phyloP scores from a whole-genome alignment of 2,888 invertebrate species.

The Tipula confusa region DNA sequence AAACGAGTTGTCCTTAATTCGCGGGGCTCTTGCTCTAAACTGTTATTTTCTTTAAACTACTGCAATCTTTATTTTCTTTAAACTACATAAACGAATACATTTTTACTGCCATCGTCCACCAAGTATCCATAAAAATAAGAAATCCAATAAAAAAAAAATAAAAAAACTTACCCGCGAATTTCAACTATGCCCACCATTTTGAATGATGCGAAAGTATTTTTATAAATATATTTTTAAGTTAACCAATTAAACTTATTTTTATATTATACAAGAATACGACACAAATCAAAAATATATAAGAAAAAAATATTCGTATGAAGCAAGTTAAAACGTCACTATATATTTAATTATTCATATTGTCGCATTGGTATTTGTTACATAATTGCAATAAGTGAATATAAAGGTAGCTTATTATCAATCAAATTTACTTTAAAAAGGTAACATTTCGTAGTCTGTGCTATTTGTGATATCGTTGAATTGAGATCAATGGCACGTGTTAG shows the following conservation, averaged over 20 bases:
- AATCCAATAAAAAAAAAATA: not conserved
- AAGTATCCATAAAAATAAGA: not conserved
- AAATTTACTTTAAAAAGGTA: not conserved
- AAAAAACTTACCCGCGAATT: not conserved
- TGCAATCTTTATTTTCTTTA: too few relatives aligned
- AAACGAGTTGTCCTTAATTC: too few relatives aligned
- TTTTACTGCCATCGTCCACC: not conserved
- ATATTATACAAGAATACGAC: not conserved
- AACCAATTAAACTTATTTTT: not conserved
- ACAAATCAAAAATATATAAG: not conserved
- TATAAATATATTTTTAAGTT: not conserved
- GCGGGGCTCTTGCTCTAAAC: too few relatives aligned
- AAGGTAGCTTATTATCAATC: not conserved
- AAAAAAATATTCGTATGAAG: not conserved
- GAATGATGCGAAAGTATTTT: not conserved
- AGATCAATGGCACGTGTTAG: not conserved
- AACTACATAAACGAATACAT: not conserved
- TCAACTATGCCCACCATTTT: not conserved
- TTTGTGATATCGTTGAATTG: too few relatives aligned
- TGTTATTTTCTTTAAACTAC: not conserved
- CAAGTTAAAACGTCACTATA: not conserved
- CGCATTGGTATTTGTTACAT: not conserved
- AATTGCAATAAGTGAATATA: not conserved
- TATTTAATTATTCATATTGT: too few relatives aligned
- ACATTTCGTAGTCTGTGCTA: not conserved